Base-by-base conservation (phyloP, 1,140 invertebrate species). In the Drosophila teissieri region DNA sequence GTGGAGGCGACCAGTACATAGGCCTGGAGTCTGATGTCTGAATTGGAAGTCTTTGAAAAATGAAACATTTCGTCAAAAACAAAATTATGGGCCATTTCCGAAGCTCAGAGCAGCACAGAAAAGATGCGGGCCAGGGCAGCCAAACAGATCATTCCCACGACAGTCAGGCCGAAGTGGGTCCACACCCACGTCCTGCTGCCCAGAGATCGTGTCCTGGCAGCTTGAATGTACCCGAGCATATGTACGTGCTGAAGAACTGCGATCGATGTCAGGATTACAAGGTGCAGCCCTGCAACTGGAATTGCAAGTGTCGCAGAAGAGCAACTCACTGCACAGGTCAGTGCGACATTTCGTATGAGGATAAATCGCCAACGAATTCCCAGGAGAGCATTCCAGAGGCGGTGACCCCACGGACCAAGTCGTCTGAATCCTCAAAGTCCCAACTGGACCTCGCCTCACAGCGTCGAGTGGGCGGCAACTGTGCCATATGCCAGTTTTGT, bases 51-150 rank as follows among this genome's bases (percentile, higher is more conserved):
- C 14, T 22, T 27, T 36, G 19, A 1, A 22, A 39, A 46, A 84
- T 88, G 80, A 42, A 48, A 57, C 54, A 15, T 60, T 80, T 63
- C 27, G 57, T 58, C 27, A 54, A 61, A 46, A 45, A 46, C 49
- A 78, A 84, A 89, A 80, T 72, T 80, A 60, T 80, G 78, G 45
- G 55, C 68, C 83, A 88, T 64, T 63, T 46, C 37, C 45, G 37
- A 48, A 69, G 67, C 52, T 63, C 51, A 12, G 52, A 76, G 36
- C 51, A 46, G 17, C 15, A 24, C 8, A 10, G 27, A n/a, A 46
- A 14, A 8, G 37, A 37, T 2, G 46, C 49, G 22, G 52, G 8
- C 6, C 8, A 15, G n/a, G 27, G 4, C 2, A 64, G 19, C 6
- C 49, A 51, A 34, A 34, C 37, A 0, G 53, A 53, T 14, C 7